Evolutionary conservation across 2,113 vertebrate species (phyloP).

Genomic region (Hiodon alosoides): DNA sequence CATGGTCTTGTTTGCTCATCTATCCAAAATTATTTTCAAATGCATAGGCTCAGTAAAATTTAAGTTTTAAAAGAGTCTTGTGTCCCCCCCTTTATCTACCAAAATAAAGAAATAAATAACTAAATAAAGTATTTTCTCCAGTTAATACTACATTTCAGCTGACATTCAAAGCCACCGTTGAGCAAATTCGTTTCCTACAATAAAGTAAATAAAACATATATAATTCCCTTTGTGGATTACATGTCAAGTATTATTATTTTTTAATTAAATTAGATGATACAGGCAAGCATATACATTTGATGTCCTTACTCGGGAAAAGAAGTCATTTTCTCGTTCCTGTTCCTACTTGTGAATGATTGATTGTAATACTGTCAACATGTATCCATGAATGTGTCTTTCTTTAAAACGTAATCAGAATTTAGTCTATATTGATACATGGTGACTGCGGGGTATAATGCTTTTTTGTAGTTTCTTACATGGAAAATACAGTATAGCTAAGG

Average conservation of each 20-base stretch:
- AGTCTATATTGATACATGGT: not conserved
- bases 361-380: not conserved
- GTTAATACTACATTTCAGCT: not conserved
- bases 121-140: not conserved
- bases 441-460: not conserved
- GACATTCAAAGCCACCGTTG: not conserved
- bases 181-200: not conserved
- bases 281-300: too few relatives aligned
- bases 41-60: not conserved
- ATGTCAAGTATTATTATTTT: not conserved
- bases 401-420: not conserved
- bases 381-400: not conserved
- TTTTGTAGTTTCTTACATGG: not conserved
- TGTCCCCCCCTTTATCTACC: not conserved
- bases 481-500: conserved; percentile 12
- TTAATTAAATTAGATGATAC: too few relatives aligned
- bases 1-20: too few relatives aligned
- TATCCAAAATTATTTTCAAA: not conserved
- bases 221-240: not conserved
- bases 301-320: too few relatives aligned
- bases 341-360: not conserved
- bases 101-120: not conserved
- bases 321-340: too few relatives aligned
- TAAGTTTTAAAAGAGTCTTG: not conserved
- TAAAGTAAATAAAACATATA: too few relatives aligned